These are phyloP conservation scores for Odobenus rosmarus DNA, from an alignment of 2,113 vertebrate species.

Conservation along the genomic window DNA sequence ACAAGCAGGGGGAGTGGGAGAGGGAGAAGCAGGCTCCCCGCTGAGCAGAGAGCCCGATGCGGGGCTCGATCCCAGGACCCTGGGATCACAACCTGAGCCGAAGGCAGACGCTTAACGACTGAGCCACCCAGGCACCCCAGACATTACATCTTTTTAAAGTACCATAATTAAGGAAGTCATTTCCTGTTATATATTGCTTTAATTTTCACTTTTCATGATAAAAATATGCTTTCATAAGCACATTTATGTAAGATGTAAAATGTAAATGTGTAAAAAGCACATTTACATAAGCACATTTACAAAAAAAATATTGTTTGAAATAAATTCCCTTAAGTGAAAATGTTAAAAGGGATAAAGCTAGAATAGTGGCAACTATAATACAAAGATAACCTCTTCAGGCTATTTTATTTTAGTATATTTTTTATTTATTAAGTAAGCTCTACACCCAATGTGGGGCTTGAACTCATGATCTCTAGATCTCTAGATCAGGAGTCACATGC, in stretches of 20 bases:
- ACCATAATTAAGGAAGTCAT: conserved; percentile 2
- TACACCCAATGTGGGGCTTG: not conserved
- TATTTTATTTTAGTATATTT: not conserved
- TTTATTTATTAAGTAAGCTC: not conserved
- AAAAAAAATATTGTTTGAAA: not conserved
- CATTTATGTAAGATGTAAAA: not conserved
- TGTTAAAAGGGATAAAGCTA: not conserved
- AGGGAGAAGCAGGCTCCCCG: too few relatives aligned
- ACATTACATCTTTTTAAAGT: conserved; percentile 1
- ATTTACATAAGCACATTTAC: too few relatives aligned
- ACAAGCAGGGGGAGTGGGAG: too few relatives aligned
- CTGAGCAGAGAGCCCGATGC: too few relatives aligned
- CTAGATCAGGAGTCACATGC: not conserved
- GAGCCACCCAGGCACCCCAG: not conserved
- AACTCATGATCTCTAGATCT: not conserved
- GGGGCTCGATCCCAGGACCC: too few relatives aligned
- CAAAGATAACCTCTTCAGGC: not conserved
- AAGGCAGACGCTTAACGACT: not conserved
- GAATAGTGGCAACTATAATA: not conserved
- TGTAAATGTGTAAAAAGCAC: not conserved
- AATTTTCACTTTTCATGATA: not conserved
- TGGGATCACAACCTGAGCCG: too few relatives aligned
- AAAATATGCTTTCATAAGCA: conserved; percentile 7
- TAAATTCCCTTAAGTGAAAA: not conserved
- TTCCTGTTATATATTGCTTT: not conserved